A percentile compares a stretch with the other conserved stretches of the same genome.
Conservation (phyloP, 2,888 invertebrate species). For the Cheilosia pagana region DNA sequence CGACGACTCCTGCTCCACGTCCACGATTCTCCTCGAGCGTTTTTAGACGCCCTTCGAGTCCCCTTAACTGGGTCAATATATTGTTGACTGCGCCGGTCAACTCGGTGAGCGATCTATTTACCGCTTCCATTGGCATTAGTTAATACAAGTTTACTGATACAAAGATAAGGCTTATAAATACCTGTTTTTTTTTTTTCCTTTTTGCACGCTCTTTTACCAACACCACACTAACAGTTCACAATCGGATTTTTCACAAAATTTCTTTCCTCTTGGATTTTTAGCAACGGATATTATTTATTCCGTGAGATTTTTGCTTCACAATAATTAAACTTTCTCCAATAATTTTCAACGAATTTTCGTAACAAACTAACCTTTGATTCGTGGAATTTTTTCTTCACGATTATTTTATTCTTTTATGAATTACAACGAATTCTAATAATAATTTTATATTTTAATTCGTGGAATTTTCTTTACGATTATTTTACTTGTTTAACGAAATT, state of each 20-base stretch:
- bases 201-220: too few species aligned
- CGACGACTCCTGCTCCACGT: not conserved
- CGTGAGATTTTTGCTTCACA: not conserved
- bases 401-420: not conserved
- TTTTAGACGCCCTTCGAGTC: not conserved
- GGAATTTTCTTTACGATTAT: not conserved
- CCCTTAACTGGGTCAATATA: not conserved
- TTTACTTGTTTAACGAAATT: not conserved
- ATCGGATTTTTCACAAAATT: not conserved
- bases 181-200: too few species aligned
- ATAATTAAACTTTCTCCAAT: not conserved
- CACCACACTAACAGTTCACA: too few species aligned
- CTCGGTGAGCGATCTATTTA: slow-evolving; percentile 3
- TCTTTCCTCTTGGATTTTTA: not conserved
- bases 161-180: too few species aligned
- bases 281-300: not conserved
- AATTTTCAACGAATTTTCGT: not conserved
- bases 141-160: too few species aligned
- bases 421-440: not conserved
- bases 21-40: not conserved
- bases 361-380: not conserved
- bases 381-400: not conserved
- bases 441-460: not conserved
- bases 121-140: not conserved
- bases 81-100: slow-evolving; percentile 6